Conservation (phyloP, 2,797 vertebrate species). For the Melanotaenia trifasciata region DNA sequence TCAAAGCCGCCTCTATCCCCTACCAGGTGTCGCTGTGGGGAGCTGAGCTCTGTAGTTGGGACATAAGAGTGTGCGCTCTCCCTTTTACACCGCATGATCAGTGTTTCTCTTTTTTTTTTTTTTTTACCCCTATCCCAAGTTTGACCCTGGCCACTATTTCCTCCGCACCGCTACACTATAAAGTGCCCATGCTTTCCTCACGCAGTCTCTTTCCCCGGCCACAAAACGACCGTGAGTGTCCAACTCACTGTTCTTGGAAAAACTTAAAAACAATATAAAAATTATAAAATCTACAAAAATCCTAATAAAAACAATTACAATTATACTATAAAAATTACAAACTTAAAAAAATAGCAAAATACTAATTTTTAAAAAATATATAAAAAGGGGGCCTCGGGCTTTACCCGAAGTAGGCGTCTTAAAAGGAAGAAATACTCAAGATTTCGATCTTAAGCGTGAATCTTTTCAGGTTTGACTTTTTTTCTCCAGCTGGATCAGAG, state of each 20-base stretch:
- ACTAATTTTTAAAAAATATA: slow-evolving; percentile 30
- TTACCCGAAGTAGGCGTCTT: slow-evolving; percentile 63
- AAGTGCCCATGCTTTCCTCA: slow-evolving; percentile 79
- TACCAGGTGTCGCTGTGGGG: slow-evolving; percentile 84
- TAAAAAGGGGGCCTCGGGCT: slow-evolving; percentile 66
- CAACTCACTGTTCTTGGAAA: slow-evolving; percentile 82
- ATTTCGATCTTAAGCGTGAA: slow-evolving; percentile 17
- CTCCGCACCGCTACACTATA: slow-evolving; percentile 82
- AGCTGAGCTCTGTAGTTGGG: slow-evolving; percentile 59
- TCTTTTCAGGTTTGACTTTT: slow-evolving; percentile 40
- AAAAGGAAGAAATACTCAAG: slow-evolving; percentile 45
- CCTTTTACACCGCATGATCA: slow-evolving; percentile 76
- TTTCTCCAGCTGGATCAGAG: slow-evolving; percentile 36
- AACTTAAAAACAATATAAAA: slow-evolving; percentile 83
- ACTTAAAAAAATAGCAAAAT: slow-evolving; percentile 72
- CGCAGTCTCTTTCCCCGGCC: slow-evolving; percentile 85
- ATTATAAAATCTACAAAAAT: slow-evolving; percentile 83
- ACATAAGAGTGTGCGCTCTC: slow-evolving; percentile 56
- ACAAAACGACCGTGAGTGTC: slow-evolving; percentile 86
- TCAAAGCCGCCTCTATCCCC: slow-evolving; percentile 30
- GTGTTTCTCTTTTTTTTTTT: slow-evolving; percentile 4
- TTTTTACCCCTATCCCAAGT: slow-evolving; percentile 47
- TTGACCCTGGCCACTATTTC: slow-evolving; percentile 81
- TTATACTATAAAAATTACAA: slow-evolving; percentile 69
- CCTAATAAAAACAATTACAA: slow-evolving; percentile 74